A percentile compares a stretch with the other conserved stretches of the same genome.
Conservation (phyloP, 2,113 vertebrate species). For the Tamias sibiricus region DNA sequence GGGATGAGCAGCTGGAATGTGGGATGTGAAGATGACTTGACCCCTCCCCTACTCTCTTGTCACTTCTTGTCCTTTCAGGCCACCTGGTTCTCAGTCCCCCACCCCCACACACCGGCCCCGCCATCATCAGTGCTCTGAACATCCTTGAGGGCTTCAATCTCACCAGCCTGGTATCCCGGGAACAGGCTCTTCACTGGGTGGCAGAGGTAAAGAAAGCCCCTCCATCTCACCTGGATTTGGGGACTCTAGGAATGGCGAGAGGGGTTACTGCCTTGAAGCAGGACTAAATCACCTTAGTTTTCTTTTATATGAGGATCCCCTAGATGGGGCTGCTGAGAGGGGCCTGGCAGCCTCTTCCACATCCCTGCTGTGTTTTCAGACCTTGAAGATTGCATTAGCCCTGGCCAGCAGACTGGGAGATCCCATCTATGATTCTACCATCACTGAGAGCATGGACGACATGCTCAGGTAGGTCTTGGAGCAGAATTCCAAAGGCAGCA, state of each 20-base stretch:
- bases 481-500: not conserved
- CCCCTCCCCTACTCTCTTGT: conserved; percentile 50
- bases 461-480: conserved; percentile 93
- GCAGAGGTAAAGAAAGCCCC: conserved; percentile 91
- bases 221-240: not conserved
- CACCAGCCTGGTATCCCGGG: conserved; percentile 89
- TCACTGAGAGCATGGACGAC: conserved; percentile 88
- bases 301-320: not conserved
- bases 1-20: not conserved
- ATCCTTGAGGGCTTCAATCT: conserved; percentile 98
- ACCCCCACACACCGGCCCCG: conserved; percentile 94
- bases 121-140: conserved; percentile 95
- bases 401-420: conserved; percentile 94
- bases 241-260: not conserved
- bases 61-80: conserved; percentile 86
- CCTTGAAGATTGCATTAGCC: conserved; percentile 95
- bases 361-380: conserved; percentile 85
- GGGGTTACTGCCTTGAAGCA: not conserved
- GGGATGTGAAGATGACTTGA: conserved; percentile 56
- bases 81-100: conserved; percentile 93
- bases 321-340: not conserved
- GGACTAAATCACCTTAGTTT: conserved; percentile 25
- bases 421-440: conserved; percentile 90
- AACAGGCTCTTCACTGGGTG: conserved; percentile 93
- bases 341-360: conserved; percentile 39